Evolutionary conservation across 2,888 invertebrate genomes (phyloP).

Genomic region (Balanococcus diminutus): DNA sequence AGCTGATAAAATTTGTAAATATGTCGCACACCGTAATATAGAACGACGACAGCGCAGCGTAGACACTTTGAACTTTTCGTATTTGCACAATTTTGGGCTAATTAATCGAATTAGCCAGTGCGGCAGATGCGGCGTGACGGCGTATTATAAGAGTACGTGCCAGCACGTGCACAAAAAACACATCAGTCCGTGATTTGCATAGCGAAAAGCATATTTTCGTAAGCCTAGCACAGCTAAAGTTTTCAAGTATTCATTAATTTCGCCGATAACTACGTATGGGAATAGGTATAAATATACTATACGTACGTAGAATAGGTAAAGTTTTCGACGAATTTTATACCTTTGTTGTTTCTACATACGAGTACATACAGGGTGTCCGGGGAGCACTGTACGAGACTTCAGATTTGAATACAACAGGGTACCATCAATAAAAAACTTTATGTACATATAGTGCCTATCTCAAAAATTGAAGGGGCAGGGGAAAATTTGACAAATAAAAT

Average conservation of each 20-base stretch:
- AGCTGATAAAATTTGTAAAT: slow-evolving; percentile 27
- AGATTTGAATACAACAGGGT: too few relatives aligned
- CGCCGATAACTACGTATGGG: slow-evolving; percentile 16
- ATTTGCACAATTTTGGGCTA: slow-evolving; percentile 4
- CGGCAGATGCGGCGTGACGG: neutral
- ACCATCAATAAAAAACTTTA: too few relatives aligned
- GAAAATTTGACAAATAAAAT: too few relatives aligned
- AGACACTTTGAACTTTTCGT: slow-evolving; percentile 27
- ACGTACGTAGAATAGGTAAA: neutral
- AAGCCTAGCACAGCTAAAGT: neutral
- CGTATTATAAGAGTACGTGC: neutral
- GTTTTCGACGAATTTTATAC: neutral
- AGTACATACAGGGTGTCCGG: too few relatives aligned
- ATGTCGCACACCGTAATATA: neutral
- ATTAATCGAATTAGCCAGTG: slow-evolving; percentile 27
- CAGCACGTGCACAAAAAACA: slow-evolving; percentile 22
- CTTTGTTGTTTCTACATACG: neutral
- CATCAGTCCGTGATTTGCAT: slow-evolving; percentile 24
- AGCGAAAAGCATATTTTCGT: neutral
- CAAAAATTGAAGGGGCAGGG: too few relatives aligned
- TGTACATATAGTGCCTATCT: too few relatives aligned
- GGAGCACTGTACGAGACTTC: too few relatives aligned
- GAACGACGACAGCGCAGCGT: neutral
- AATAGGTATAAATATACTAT: neutral
- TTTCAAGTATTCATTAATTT: slow-evolving; percentile 31